Base-by-base conservation (phyloP, 2,113 vertebrate species). In the Micromys minutus region DNA sequence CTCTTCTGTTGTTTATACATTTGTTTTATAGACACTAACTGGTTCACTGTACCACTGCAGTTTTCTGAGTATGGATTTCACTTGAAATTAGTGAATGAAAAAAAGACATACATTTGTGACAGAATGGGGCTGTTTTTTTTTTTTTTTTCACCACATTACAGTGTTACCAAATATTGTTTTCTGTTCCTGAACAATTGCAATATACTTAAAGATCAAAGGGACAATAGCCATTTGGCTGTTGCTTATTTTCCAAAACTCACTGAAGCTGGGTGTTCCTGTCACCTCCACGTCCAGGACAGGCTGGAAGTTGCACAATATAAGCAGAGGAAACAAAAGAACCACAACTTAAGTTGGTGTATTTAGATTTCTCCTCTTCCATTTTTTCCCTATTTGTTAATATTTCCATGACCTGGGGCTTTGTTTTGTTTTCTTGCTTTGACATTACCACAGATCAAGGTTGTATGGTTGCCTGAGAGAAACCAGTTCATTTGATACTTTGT, bases 251-350 rank as follows among this genome's bases (percentile, higher is more conserved):
- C 89, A 85, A 92, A 94, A 87, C 24, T 93, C 79, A 89, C 57
- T 95, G 77, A 87, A 61, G 89, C 89, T 96, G 95, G 71, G 84
- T 97, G 91, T 97, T 97, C 87, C 93, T 97, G 87, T 93, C 87
- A 92, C 55, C 55, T 67, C 86, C 71, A 95, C 84, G 89, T 90
- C 2, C 67, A 81, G 71, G n/a, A 34, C 34, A 61, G 9, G 75
- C 39, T 29, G 83, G 45, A 84, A 77, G 55, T 97, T 97, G 74
- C 92, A 95, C 55, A 96, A 97, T 22, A 10, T 7, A 81, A 87
- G 24, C 4, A 24, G 71, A 94, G 71, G 87, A 97, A 96, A 87
- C 61, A 93, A 96, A 93, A 92, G 80, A 86, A 86, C 52, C 47
- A 24, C 65, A 36, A 36, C 90, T 93, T 95, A 95, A 96, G 86